These are phyloP conservation scores for Centropyge bicolor DNA, from an alignment of 2,797 vertebrate species.

Conservation along the genomic window DNA sequence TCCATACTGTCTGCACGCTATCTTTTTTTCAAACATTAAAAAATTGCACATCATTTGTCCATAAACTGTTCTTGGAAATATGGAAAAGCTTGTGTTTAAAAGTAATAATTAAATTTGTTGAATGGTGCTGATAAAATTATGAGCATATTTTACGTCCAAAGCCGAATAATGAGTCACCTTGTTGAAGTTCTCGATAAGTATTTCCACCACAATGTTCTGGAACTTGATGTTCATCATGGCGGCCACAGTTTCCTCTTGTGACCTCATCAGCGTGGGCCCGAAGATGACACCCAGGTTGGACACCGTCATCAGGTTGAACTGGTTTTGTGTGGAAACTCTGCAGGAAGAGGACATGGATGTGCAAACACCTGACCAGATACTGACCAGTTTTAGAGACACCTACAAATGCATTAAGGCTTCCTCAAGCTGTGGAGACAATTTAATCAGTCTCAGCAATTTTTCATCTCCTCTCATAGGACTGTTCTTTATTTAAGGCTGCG, in stretches of 20 bases:
- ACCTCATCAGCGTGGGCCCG: conserved; percentile 96
- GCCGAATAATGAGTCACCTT: conserved; percentile 60
- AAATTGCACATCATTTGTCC: neutral
- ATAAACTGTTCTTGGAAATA: neutral
- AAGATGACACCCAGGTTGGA: conserved; percentile 99
- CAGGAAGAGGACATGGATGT: conserved; percentile 2
- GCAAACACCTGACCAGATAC: neutral
- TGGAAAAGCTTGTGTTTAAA: neutral
- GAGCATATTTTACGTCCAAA: neutral
- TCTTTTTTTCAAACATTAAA: neutral
- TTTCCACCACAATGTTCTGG: conserved; percentile 99
- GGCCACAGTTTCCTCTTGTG: conserved; percentile 97
- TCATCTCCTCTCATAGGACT: conserved; percentile 12
- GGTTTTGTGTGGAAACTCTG: conserved; percentile 95
- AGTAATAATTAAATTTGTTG: neutral
- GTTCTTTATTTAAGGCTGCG: conserved; percentile 14
- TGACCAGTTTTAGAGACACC: conserved; percentile 31
- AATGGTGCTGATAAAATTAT: neutral
- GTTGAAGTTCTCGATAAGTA: conserved; percentile 94
- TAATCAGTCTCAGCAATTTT: conserved; percentile 37
- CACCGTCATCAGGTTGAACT: conserved; percentile 96
- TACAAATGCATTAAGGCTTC: conserved; percentile 18
- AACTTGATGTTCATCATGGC: conserved; percentile 99
- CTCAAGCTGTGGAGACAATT: conserved; percentile 26
- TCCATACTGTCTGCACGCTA: neutral